A percentile compares a stretch with the other conserved stretches of the same genome.
Conservation (phyloP, 2,797 vertebrate species). For the Lacerta bilineata region DNA sequence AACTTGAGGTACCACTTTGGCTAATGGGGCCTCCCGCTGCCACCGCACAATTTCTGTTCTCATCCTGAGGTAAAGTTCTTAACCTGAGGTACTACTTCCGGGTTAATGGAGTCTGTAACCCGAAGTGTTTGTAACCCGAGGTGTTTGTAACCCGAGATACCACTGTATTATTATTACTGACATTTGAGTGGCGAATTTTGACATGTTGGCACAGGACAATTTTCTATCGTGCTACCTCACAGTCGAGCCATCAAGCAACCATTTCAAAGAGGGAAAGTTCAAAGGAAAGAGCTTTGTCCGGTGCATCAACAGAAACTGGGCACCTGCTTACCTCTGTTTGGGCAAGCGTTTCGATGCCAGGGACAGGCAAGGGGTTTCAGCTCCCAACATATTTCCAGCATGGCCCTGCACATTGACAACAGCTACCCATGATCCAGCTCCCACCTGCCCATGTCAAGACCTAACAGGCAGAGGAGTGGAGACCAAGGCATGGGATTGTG, state of each 20-base stretch:
- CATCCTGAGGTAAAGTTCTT: no score
- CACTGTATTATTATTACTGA: neutral
- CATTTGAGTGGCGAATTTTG: neutral
- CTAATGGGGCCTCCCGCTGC: no score
- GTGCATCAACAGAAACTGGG: neutral
- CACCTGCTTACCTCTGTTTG: neutral
- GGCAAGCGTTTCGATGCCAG: neutral
- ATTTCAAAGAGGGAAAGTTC: neutral
- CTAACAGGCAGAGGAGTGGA: neutral
- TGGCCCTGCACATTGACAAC: neutral
- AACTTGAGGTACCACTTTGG: no score
- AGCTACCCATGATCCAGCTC: neutral
- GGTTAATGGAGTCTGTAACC: no score
- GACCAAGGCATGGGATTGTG: accelerated
- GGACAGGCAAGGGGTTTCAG: no score
- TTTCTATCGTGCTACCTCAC: neutral
- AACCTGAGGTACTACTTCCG: no score
- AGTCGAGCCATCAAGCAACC: neutral
- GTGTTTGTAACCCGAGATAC: no score
- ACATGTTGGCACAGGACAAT: neutral
- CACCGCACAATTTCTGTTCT: no score
- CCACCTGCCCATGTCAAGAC: neutral
- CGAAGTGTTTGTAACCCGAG: no score
- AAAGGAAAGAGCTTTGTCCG: no score
- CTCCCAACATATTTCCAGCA: neutral